Conservation (phyloP, 2,797 vertebrate genomes). For the Anabas testudineus region DNA sequence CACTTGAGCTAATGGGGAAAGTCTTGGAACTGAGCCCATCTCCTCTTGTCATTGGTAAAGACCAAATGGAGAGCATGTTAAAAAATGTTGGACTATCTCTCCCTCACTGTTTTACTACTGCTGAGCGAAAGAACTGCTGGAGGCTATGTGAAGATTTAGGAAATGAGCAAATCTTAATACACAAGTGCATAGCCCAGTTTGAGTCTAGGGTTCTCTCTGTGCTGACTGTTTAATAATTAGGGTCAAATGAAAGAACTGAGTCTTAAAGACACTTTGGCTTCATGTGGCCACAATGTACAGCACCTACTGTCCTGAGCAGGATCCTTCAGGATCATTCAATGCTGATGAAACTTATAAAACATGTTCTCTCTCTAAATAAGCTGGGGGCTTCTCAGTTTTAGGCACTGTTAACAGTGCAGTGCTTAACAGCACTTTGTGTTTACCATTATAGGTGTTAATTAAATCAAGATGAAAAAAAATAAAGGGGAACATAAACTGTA, state of each 20-base stretch:
- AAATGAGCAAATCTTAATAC: slow-evolving; percentile 1
- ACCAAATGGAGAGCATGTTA: slow-evolving; percentile 31
- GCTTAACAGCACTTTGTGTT: no score
- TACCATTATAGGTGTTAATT: no score
- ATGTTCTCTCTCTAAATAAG: no score
- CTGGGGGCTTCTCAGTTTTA: no score
- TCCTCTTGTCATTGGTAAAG: slow-evolving; percentile 18
- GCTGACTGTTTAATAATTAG: slow-evolving; percentile 9
- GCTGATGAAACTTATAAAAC: no score
- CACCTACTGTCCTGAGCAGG: no score
- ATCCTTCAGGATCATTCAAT: no score
- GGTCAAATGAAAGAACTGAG: not conserved
- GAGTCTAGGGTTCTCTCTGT: no score
- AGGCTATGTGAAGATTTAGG: not conserved
- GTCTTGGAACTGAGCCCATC: slow-evolving; percentile 14
- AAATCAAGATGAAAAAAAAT: no score
- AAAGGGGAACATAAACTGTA: no score
- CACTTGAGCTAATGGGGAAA: slow-evolving; percentile 33
- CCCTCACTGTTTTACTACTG: slow-evolving; percentile 7
- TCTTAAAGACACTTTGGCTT: not conserved
- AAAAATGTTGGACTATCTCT: slow-evolving; percentile 21
- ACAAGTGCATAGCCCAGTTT: not conserved
- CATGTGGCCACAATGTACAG: no score
- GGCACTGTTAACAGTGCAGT: no score
- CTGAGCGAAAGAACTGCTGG: slow-evolving; percentile 10